Evolutionary conservation across 2,113 vertebrate species (phyloP), one percentile per base, ranked within the genome.

Genomic region (Sander lucioperca): DNA sequence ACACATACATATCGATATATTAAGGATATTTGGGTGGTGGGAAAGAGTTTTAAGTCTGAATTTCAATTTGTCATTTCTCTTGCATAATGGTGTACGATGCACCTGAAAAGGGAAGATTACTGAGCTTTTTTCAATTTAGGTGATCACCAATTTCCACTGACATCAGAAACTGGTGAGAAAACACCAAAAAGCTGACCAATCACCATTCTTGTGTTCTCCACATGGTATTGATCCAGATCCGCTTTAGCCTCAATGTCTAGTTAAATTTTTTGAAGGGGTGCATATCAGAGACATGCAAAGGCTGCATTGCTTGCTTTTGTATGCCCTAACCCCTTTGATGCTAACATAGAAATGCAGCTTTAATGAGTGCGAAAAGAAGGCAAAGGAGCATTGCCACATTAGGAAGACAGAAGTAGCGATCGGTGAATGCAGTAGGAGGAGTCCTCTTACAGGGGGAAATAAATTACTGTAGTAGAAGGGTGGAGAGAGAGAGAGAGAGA

Each of bases 1-100:
- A 80, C 27, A 68, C 36, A 65, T 21, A 36, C 51, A 75, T 71
- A 62, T 50, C 71, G 61, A 86, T 71, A 57, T 33, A 45, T 69
- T 21, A 67, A 4, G 15, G 62, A 59, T 57, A 48, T 62, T n/a
- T 59, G 33, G 18, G 13, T 36, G 67, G 30, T 57, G 21, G 10
- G 27, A 45, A 47, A 43, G 5, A 61, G 54, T 39, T 43, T 56
- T 11, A 70, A 47, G 66, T 36, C 57, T 68, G 39, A 51, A 74
- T 69, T 25, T 12, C 16, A 54, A 45, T 66, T 30, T 57, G 50
- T 48, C 21, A 25, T 57, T 30, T 77, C 7, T 74, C 25, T 33
- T 66, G 45, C 3, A 45, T 45, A 39, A 64, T 13, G 13, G 11
- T 45, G 11, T 65, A n/a, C 1, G 21, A 45, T 65, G 36, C n/a